A percentile compares a stretch with the other conserved stretches of the same genome.
These are phyloP conservation scores for Drosophila mayri DNA, from an alignment of 1,140 invertebrate genomes.

Conservation along the genomic window DNA sequence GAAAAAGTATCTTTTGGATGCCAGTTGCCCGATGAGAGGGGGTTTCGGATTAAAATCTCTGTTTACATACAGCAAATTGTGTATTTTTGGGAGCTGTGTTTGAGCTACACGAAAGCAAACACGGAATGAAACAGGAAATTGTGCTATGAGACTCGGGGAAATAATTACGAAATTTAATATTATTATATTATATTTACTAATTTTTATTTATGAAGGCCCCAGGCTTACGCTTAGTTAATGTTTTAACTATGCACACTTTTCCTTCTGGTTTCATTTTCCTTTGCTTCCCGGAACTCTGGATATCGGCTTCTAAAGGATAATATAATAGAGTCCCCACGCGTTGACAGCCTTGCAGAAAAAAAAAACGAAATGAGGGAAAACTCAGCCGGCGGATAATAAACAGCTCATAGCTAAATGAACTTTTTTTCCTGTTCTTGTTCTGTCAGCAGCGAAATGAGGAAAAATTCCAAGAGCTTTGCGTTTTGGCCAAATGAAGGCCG, in stretches of 20 bases:
- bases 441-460: constrained; percentile 39
- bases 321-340: not conserved
- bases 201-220: not conserved
- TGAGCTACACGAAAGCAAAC: constrained; percentile 19
- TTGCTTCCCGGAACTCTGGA: constrained; percentile 1
- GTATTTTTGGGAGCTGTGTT: constrained; percentile 29
- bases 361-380: constrained; percentile 5
- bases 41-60: constrained; percentile 35
- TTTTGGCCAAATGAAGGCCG: constrained; percentile 61
- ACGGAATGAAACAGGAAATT: constrained; percentile 6
- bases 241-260: constrained; percentile 1
- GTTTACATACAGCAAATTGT: constrained; percentile 42
- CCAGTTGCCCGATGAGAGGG: constrained; percentile 21
- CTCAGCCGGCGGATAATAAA: constrained; percentile 61
- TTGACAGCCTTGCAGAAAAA: constrained; percentile 17
- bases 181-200: constrained; percentile 3
- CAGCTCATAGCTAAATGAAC: constrained; percentile 74
- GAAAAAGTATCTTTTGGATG: constrained; percentile 37
- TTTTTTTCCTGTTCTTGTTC: constrained; percentile 38
- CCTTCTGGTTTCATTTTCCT: constrained; percentile 4
- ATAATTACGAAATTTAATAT: constrained; percentile 26
- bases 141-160: not conserved
- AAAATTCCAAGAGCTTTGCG: constrained; percentile 49
- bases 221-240: not conserved
- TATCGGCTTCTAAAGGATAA: constrained; percentile 14